phyloP scores from a whole-genome alignment of 92 coral and sea anemone species.

The Phymanthus crucifer region DNA sequence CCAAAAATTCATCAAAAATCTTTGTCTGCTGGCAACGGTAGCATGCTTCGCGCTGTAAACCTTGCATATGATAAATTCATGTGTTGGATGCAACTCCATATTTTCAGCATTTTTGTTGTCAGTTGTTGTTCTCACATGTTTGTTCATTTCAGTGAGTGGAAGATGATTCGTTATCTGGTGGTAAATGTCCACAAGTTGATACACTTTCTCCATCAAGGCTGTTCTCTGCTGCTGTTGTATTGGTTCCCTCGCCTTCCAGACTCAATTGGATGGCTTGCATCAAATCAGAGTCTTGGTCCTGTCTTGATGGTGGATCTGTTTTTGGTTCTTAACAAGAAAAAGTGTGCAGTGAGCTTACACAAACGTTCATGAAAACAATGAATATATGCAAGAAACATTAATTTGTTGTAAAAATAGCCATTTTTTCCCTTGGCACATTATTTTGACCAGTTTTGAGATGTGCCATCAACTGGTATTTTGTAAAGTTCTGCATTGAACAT shows the following conservation, averaged over 20 bases:
- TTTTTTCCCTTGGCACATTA: too few relatives aligned
- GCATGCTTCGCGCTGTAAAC: too few relatives aligned
- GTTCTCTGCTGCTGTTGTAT: not conserved
- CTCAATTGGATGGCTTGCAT: constrained; percentile 78
- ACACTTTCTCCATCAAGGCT: not conserved
- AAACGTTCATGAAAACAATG: too few relatives aligned
- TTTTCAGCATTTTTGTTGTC: not conserved
- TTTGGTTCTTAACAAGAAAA: not conserved
- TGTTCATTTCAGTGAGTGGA: not conserved
- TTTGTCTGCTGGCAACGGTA: too few relatives aligned
- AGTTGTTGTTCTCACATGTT: not conserved
- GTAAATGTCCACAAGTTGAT: not conserved
- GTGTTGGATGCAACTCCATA: not conserved
- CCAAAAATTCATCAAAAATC: too few relatives aligned
- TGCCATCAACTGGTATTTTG: too few relatives aligned
- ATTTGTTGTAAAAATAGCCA: too few relatives aligned
- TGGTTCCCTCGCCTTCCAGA: constrained; percentile 39
- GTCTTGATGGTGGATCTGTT: not conserved
- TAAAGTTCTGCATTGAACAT: too few relatives aligned
- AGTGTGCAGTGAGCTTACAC: not conserved
- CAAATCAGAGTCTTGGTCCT: constrained; percentile 63
- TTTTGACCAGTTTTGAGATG: too few relatives aligned
- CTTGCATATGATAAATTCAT: too few relatives aligned
- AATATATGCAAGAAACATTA: too few relatives aligned
- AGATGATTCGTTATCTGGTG: not conserved